Evolutionary conservation across 2,888 invertebrate genomes (phyloP).

Genomic region (Hemithea aestivaria): DNA sequence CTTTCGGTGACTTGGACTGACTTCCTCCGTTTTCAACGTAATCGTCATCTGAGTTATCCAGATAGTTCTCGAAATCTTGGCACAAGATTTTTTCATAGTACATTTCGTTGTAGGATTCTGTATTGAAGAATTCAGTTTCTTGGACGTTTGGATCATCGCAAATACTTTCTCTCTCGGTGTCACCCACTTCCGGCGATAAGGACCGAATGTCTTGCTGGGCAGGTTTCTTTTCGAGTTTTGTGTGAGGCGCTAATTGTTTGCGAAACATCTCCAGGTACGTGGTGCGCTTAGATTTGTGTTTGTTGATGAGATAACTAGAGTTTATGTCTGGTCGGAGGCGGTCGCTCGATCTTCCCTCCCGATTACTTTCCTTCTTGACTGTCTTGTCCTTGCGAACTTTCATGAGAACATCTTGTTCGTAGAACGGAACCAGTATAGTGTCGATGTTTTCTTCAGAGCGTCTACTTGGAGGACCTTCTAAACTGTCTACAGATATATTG

Average conservation of each 20-base stretch:
- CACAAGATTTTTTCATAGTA: constrained; percentile 61
- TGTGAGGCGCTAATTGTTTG: constrained; percentile 48
- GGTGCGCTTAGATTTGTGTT: constrained; percentile 39
- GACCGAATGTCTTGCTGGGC: constrained; percentile 55
- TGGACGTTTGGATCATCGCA: constrained; percentile 42
- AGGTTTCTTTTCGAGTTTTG: constrained; percentile 26
- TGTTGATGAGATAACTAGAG: constrained; percentile 57
- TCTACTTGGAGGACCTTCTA: no score
- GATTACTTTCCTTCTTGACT: constrained; percentile 33
- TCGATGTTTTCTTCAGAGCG: constrained; percentile 51
- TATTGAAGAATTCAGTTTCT: constrained; percentile 53
- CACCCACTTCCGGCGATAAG: constrained; percentile 64
- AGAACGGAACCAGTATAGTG: constrained; percentile 70
- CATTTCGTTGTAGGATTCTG: constrained; percentile 68
- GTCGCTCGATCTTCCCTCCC: constrained; percentile 27
- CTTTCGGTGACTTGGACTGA: constrained; percentile 33
- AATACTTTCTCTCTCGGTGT: constrained; percentile 65
- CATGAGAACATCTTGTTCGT: constrained; percentile 68
- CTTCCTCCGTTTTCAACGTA: constrained; percentile 32
- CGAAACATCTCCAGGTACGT: constrained; percentile 66
- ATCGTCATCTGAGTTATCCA: constrained; percentile 50
- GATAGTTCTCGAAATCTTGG: constrained; percentile 42
- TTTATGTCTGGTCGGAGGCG: constrained; percentile 34
- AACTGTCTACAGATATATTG: constrained; percentile 62
- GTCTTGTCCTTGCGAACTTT: constrained; percentile 57